phyloP scores from a whole-genome alignment of 2,113 vertebrate species.

The Pseudolaguvia tuberculata region DNA sequence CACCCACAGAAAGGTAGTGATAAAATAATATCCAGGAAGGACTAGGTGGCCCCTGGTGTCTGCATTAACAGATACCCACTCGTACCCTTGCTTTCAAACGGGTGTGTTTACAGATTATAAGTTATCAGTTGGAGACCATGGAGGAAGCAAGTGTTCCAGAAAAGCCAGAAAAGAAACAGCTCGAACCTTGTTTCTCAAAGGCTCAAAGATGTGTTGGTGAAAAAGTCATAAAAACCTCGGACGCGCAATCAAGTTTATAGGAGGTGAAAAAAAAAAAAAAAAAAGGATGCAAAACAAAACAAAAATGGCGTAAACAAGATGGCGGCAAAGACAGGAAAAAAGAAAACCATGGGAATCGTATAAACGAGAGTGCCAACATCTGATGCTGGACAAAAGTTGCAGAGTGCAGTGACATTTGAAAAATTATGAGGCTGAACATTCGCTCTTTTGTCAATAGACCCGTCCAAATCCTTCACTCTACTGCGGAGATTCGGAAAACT shows the following conservation, averaged over 20 bases:
- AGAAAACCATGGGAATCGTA: constrained; percentile 34
- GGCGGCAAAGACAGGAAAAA: constrained; percentile 13
- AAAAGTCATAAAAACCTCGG: constrained; percentile 51
- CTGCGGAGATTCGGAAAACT: constrained; percentile 2
- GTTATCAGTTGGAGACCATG: not conserved
- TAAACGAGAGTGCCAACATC: constrained; percentile 33
- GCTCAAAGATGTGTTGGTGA: constrained; percentile 3
- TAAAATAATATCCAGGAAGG: constrained; percentile 50
- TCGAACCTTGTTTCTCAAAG: not conserved
- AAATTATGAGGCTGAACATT: constrained; percentile 20
- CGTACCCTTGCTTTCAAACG: not conserved
- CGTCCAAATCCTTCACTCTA: constrained; percentile 28
- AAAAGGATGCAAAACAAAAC: constrained; percentile 37
- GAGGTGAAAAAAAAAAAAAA: constrained; percentile 22
- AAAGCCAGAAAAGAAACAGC: constrained; percentile 7
- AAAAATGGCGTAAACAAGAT: constrained; percentile 24
- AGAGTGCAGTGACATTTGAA: constrained; percentile 69
- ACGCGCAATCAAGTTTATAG: constrained; percentile 55
- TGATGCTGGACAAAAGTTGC: constrained; percentile 60
- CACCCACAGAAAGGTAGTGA: constrained; percentile 18
- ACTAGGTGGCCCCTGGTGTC: constrained; percentile 14
- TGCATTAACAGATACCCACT: constrained; percentile 1
- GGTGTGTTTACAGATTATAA: constrained; percentile 27
- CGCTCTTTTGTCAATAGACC: constrained; percentile 19
- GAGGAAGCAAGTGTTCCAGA: constrained; percentile 7